A percentile compares a stretch with the other conserved stretches of the same genome.
Conservation (phyloP, 1,140 invertebrate species). For the Leptonema lineaticorne region DNA sequence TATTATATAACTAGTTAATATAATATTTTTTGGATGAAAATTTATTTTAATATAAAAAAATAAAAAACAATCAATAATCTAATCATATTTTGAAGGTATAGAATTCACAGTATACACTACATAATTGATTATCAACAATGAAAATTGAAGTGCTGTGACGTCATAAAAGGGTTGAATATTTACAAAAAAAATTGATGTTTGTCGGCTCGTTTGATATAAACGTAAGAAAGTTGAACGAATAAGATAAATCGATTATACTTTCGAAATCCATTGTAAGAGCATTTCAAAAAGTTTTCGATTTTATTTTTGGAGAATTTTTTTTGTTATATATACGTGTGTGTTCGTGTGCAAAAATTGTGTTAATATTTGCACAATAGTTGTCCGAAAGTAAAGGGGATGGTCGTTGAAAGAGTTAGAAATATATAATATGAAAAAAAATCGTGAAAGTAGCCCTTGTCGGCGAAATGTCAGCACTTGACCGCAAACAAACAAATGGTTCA, state of each 20-base stretch:
- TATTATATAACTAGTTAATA: too few relatives aligned
- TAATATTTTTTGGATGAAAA: too few relatives aligned
- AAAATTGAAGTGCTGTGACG: conserved; percentile 14
- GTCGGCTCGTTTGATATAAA: conserved; percentile 34
- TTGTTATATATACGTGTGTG: not conserved
- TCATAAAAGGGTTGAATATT: conserved; percentile 28
- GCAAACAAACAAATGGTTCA: conserved; percentile 36
- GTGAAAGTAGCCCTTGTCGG: conserved; percentile 39
- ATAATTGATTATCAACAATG: too few relatives aligned
- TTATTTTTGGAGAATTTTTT: too few relatives aligned
- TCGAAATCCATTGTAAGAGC: conserved; percentile 1
- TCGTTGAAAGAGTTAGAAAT: conserved; percentile 25
- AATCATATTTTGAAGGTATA: not conserved
- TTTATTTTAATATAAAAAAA: too few relatives aligned
- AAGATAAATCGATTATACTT: conserved; percentile 37
- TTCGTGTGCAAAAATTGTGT: conserved; percentile 14
- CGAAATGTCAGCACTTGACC: conserved; percentile 38
- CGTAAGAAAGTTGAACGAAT: conserved; percentile 38
- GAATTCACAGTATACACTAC: not conserved
- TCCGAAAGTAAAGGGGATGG: not conserved
- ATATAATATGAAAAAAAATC: conserved; percentile 16
- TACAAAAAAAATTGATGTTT: not conserved
- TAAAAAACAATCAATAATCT: not conserved
- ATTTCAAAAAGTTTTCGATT: conserved; percentile 4
- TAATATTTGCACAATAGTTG: conserved; percentile 41